Percentiles rank a stretch among this genome's conserved stretches.
Conservation (phyloP, 1,140 invertebrate genomes). For the Atta cephalotes region DNA sequence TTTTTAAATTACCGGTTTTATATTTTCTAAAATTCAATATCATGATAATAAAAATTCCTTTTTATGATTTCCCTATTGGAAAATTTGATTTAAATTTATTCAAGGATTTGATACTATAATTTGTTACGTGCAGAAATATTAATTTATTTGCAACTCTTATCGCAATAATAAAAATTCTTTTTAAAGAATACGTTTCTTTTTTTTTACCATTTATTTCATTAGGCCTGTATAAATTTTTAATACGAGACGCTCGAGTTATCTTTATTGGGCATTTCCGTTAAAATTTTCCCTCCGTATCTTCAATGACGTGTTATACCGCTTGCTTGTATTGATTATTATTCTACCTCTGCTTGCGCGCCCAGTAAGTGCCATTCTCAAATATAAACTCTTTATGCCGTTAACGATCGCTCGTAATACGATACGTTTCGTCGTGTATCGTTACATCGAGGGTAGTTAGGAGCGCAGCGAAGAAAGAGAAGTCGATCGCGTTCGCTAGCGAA, state of each 20-base stretch:
- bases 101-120: too few species aligned
- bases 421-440: slow-evolving; percentile 84
- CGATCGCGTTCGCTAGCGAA: slow-evolving; percentile 76
- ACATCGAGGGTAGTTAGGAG: slow-evolving; percentile 79
- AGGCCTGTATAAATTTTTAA: background rate
- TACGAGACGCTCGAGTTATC: background rate
- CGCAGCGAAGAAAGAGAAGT: slow-evolving; percentile 81
- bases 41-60: background rate
- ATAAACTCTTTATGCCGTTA: slow-evolving; percentile 80
- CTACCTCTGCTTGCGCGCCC: slow-evolving; percentile 61
- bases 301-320: slow-evolving; percentile 62
- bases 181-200: too few species aligned
- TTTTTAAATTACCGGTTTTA: background rate
- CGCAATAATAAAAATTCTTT: background rate
- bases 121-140: background rate
- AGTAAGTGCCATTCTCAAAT: slow-evolving; percentile 74
- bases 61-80: background rate
- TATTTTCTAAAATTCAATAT: background rate
- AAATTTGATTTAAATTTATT: slow-evolving; percentile 9
- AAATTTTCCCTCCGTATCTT: slow-evolving; percentile 35
- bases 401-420: slow-evolving; percentile 83
- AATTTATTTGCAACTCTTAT: slow-evolving; percentile 22
- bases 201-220: slow-evolving; percentile 1
- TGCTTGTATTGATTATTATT: slow-evolving; percentile 75
- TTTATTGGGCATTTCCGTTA: slow-evolving; percentile 67